Evolutionary conservation across 1,140 invertebrate species (phyloP), one percentile per base, ranked within the genome.

Genomic region (Heterodera carotae): DNA sequence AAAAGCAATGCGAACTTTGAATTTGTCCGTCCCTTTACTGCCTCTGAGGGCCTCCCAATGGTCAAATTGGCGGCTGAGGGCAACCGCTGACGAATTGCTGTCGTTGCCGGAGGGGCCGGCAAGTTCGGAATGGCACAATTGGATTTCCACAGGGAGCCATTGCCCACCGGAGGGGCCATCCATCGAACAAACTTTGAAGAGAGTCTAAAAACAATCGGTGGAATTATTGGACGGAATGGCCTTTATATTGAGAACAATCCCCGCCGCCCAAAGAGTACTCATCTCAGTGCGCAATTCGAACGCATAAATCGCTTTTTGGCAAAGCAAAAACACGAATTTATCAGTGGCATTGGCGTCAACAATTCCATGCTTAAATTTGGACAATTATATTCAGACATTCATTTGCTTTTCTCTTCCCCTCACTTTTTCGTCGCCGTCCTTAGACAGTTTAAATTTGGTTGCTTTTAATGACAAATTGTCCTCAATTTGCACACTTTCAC

Each of bases 31-130:
- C 31, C 62, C 33, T 31, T 31, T 66, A 27, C 27, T 12, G 15
- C 33, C 29, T 6, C 62, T 31, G 27, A 66, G 62, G 12, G 29
- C 62, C 6, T 74, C 27, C 72, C 72, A 74, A 74, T 74, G 72
- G 64, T 27, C 36, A 34, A 62, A 74, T 74, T 64, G 59, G 7
- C 1, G n/a, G 22, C 64, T 59, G 10, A 53, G 33, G 48, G 18
- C 33, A 71, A 56, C 59, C 15, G 33, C n/a, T 22, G 36, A 39
- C 22, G 12, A 36, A 4, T 10, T 18, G 29, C 2, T 6, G 27
- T 69, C 12, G n/a, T n/a, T 22, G 48, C 15, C 1, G 18, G 48
- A 56, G 15, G 48, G 12, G 15, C 39, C 39, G 15, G 39, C 39
- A 43, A 56, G 4, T 56, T 56, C 48, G 15, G 48, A 56, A 56